phyloP scores from a whole-genome alignment of 2,888 invertebrate genomes.

The Plebejus argus region DNA sequence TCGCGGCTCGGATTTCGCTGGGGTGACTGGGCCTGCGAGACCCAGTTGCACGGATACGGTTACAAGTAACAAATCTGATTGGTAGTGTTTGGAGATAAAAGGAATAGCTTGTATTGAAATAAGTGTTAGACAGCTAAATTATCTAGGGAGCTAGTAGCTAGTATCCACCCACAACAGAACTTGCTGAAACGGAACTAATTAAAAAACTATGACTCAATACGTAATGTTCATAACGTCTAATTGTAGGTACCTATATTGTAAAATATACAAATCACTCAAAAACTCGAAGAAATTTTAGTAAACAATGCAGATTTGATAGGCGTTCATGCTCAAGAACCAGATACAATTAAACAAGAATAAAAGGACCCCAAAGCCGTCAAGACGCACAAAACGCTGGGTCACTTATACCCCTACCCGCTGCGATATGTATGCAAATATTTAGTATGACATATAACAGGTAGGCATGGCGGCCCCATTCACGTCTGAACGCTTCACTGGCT shows the following conservation, averaged over 20 bases:
- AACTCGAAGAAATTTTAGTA: background rate
- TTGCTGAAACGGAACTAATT: too few relatives aligned
- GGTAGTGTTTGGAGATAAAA: background rate
- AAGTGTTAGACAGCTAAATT: background rate
- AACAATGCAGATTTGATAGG: background rate
- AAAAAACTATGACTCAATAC: too few relatives aligned
- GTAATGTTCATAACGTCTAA: too few relatives aligned
- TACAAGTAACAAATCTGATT: constrained; percentile 9
- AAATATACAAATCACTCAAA: background rate
- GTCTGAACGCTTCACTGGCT: constrained; percentile 73
- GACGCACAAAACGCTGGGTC: constrained; percentile 37
- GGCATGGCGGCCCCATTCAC: constrained; percentile 69
- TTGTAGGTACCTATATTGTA: too few relatives aligned
- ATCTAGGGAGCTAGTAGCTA: background rate
- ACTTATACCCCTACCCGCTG: constrained; percentile 52
- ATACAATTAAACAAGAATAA: background rate
- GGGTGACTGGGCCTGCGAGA: constrained; percentile 48
- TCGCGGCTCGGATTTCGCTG: constrained; percentile 68
- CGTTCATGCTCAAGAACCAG: background rate
- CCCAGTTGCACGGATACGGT: constrained; percentile 40
- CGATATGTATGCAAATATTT: constrained; percentile 78
- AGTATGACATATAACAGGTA: constrained; percentile 72
- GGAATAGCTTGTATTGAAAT: background rate
- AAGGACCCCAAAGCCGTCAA: background rate
- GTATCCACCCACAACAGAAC: too few relatives aligned